Evolutionary conservation across 2,888 invertebrate genomes (phyloP).

Genomic region (Acanthosepion lycidas): DNA sequence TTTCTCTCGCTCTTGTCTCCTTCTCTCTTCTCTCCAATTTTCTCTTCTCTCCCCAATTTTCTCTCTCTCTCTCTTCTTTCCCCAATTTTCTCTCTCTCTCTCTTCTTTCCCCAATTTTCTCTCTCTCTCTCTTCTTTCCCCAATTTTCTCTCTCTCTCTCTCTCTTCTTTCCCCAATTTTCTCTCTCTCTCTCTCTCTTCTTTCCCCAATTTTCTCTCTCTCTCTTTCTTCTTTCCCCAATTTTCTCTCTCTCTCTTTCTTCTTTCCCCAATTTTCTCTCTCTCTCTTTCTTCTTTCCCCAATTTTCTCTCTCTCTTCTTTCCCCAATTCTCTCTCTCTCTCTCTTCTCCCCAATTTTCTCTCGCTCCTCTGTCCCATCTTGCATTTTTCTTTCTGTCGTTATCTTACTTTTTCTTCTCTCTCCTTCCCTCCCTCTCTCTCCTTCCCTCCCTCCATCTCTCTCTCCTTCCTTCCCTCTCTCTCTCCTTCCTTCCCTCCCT

Average conservation of each 20-base stretch:
- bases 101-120: not conserved
- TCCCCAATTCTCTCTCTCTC: rapidly evolving
- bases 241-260: rapidly evolving
- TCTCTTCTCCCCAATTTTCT: not conserved
- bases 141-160: not conserved
- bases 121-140: no score
- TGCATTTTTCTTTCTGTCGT: not conserved
- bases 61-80: not conserved
- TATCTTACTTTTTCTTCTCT: no score
- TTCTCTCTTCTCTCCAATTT: not conserved
- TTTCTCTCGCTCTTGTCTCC: not conserved
- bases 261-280: not conserved
- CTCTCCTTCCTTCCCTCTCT: no score
- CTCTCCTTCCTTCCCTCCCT: not conserved
- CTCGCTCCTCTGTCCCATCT: not conserved
- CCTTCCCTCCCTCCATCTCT: rapidly evolving
- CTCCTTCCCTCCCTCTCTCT: not conserved
- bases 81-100: not conserved
- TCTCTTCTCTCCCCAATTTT: not conserved
- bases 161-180: not conserved
- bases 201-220: not conserved
- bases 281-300: no score
- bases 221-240: rapidly evolving
- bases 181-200: not conserved
- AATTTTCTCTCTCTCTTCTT: not conserved